Evolutionary conservation across 2,888 invertebrate species (phyloP), one percentile per base, ranked within the genome.

Genomic region (Phortica magna): DNA sequence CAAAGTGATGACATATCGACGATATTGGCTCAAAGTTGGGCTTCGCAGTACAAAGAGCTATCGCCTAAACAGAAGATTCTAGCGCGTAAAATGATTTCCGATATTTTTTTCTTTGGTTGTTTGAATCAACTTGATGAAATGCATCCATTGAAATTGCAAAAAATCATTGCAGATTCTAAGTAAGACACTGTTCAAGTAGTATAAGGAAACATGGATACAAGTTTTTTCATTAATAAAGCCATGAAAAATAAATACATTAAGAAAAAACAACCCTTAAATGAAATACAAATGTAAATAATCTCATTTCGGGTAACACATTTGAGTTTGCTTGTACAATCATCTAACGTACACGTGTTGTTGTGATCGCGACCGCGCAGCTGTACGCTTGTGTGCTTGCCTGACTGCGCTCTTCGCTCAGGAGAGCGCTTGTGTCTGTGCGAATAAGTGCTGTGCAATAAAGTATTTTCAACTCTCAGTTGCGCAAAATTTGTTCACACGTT

Each of bases 1-100:
- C 31, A 31, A 2, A 31, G 5, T 31, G 31, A 31, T 1, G 61
- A 61, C 7, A 22, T 22, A 19, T 71, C 70, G 7, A 10, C 22
- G 55, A 7, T 48, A 19, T 17, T 71, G 22, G 70, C 53, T 2
- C 48, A 53, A 6, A 31, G 53, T 1, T 71, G 70, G 70, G 14
- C 53, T 10, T 31, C 70, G 39, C 78, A 78, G 43, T 78, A 65
- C 17, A 39, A 74, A 19, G 78, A 78, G 57, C 65, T 78, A 14
- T 43, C 68, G 12, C 7, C 10, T 1, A 41, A 19, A 10, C 68
- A 68, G 17, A 68, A 22, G 43, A 41, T 68, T 6, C 31, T 78
- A 2, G 78, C 77, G 2, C 78, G 78, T 0, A 78, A 78, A 41
- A 14, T 77, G 22, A 77, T 78, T 14, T 77, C 74, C 6, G 78